phyloP scores from a whole-genome alignment of 2,888 invertebrate species.

The Xestia ashworthii region DNA sequence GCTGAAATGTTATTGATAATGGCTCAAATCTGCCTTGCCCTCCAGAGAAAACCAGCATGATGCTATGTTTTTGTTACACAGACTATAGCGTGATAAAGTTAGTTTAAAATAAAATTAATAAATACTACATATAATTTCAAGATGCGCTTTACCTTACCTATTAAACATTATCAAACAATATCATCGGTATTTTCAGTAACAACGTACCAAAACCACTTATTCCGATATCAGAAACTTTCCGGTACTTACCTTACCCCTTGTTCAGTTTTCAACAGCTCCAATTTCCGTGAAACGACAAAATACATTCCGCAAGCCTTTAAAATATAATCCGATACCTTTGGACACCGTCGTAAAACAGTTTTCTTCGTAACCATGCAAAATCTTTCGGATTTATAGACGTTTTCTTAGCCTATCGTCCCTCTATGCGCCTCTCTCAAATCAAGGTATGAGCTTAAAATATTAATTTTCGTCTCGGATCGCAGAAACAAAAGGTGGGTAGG shows the following conservation, averaged over 20 bases:
- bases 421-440: slow-evolving; percentile 63
- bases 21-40: not conserved
- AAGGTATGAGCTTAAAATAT: slow-evolving; percentile 76
- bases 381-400: slow-evolving; percentile 53
- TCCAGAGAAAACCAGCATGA: not conserved
- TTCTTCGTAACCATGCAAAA: slow-evolving; percentile 61
- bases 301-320: slow-evolving; percentile 53
- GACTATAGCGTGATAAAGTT: not conserved
- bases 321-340: slow-evolving; percentile 58
- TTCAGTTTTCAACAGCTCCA: slow-evolving; percentile 7
- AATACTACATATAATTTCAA: too few relatives aligned
- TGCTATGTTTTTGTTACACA: not conserved
- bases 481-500: slow-evolving; percentile 60
- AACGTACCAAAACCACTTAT: not conserved
- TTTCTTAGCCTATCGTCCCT: slow-evolving; percentile 53
- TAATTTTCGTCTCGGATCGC: slow-evolving; percentile 67
- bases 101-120: not conserved
- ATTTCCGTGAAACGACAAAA: slow-evolving; percentile 31
- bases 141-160: not conserved
- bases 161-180: not conserved
- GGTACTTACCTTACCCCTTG: not conserved
- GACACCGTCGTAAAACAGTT: slow-evolving; percentile 52
- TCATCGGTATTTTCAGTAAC: not conserved
- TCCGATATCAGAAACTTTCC: not conserved
- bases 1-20: not conserved